Evolutionary conservation across 2,888 invertebrate genomes (phyloP), one percentile per base, ranked within the genome.

Genomic region (Euproctis similis): DNA sequence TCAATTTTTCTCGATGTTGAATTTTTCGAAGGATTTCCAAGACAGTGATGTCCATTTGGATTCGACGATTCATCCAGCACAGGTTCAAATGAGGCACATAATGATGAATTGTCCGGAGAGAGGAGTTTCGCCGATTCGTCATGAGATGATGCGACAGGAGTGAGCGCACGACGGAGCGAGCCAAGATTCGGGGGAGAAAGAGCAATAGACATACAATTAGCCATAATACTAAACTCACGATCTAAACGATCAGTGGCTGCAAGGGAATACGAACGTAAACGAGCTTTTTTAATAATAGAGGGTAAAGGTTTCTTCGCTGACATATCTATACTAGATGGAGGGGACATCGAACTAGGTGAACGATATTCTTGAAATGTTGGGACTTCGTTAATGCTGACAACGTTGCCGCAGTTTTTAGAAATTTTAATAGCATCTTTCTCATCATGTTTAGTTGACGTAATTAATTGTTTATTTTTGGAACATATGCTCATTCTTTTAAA

Each of bases 171-270:
- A 66, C 69, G 74, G 61, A 68, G 65, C 69, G 81, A 76, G 75
- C 70, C 80, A 65, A 65, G 70, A 59, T 69, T 74, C 59, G 86
- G 69, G 76, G 87, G 85, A 86, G 87, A 88, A 57, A 85, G 70
- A 81, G 78, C 78, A 77, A 75, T 59, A 78, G 66, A 80, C 84
- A 86, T 53, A 84, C 78, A 85, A 82, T 87, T 88, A 88, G 87
- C 85, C 70, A 84, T 73, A 72, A 67, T 73, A 78, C 80, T 80
- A 55, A 67, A 63, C 53, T 76, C 67, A 56, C 59, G 55, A 56
- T 72, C 68, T 71, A 78, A 61, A 62, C 70, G 71, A 50, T 69
- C 48, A 34, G 59, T 54, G 42, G 68, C 54, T 51, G 67, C 62
- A 61, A 77, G 40, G 51, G 77, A 76, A 52, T 61, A 60, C 27